Conservation (phyloP, 2,888 invertebrate genomes). For the Pterostichus madidus region DNA sequence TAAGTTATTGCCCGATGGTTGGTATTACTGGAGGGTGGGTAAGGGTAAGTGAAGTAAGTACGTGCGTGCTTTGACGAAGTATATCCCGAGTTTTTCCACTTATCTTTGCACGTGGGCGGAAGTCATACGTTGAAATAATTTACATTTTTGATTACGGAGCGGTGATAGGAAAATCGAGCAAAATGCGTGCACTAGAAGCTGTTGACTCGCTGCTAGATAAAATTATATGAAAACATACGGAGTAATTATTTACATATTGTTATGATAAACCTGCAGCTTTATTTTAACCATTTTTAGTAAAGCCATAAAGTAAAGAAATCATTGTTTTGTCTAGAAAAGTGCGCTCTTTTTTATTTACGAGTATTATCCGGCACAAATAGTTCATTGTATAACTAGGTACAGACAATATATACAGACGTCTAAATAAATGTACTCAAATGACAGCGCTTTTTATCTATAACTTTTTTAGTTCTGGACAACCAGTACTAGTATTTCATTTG, state of each 20-base stretch:
- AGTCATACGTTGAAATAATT: slow-evolving; percentile 52
- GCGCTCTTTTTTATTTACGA: no score
- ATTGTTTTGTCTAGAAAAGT: no score
- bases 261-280: slow-evolving; percentile 14
- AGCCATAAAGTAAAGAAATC: no score
- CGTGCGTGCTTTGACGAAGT: slow-evolving; percentile 14
- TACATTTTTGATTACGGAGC: slow-evolving; percentile 34
- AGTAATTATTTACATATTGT: slow-evolving; percentile 47
- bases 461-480: no score
- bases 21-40: not conserved
- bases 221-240: slow-evolving; percentile 17
- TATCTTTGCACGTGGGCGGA: slow-evolving; percentile 27
- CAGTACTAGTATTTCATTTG: no score
- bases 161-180: slow-evolving; percentile 37
- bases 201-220: slow-evolving; percentile 15
- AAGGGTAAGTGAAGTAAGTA: not conserved
- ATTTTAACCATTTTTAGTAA: no score
- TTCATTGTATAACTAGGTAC: no score
- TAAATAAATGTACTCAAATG: no score
- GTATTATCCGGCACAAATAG: no score
- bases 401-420: no score
- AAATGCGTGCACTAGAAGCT: slow-evolving; percentile 32
- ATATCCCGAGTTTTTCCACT: slow-evolving; percentile 32
- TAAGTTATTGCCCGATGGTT: not conserved
- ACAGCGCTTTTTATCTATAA: no score